Evolutionary conservation across 2,797 vertebrate genomes (phyloP), one percentile per base, ranked within the genome.

Genomic region (Dermochelys coriacea): DNA sequence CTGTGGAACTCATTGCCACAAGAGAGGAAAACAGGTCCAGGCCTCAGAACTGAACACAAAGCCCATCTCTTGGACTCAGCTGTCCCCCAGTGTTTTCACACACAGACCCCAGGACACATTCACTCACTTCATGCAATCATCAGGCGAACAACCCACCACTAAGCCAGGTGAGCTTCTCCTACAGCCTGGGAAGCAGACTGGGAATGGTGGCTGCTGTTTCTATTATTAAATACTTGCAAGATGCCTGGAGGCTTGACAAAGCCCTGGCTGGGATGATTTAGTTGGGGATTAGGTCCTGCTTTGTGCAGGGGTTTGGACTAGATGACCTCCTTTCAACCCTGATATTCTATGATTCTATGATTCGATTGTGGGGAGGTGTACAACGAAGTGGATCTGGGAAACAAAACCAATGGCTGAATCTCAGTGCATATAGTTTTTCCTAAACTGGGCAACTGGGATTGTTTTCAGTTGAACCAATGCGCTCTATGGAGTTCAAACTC

Each of bases 391-490:
- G 45, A 1, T 23, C 27, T 2, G 29, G 77, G 78, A 57, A 82
- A 27, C 50, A 78, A 23, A 15, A 50, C 0, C 0, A 8, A 27
- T 19, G 29, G 57, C 71, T 14, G 77, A 80, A 37, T 80, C 86
- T 19, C 49, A 25, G 23, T 90, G 88, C 50, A 55, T 91, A 94
- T 94, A 91, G 23, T 94, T 95, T 93, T 18, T 0, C 94, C 94
- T 96, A 92, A 96, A 82, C 95, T 96, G 95, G 95, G 16, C 94
- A 94, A 90, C 59, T 1, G 88, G 84, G 88, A 80, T 85, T 3
- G 0, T 52, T 11, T 27, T 29, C 85, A 52, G 90, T 59, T 78
- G 89, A 84, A 88, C 91, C 85, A 45, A 34, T 84, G 83, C 0
- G 1, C 45, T 27, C 23, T 0, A 51, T n/a, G 3, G 4, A 8